Evolutionary conservation across 2,888 invertebrate genomes (phyloP).

Genomic region (Epirrhoe alternata): DNA sequence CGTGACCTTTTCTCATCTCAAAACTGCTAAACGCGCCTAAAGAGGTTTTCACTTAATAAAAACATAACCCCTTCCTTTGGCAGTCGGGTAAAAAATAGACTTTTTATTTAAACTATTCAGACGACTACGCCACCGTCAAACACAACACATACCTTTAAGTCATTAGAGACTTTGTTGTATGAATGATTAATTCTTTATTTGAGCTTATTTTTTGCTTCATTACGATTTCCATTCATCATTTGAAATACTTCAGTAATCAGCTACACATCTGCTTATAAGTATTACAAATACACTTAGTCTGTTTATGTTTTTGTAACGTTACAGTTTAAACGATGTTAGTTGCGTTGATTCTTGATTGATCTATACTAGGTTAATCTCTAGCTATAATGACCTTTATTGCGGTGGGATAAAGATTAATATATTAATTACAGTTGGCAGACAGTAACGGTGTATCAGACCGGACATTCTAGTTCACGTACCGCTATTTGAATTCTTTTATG

Average conservation of each 20-base stretch:
- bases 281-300: neutral
- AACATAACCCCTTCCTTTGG: too few relatives aligned
- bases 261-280: neutral
- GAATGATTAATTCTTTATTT: too few relatives aligned
- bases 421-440: conserved; percentile 73
- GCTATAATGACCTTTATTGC: conserved; percentile 51
- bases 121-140: too few relatives aligned
- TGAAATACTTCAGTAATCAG: neutral
- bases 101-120: too few relatives aligned
- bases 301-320: neutral
- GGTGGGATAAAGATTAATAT: conserved; percentile 53
- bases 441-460: conserved; percentile 74
- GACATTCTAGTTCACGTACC: conserved; percentile 79
- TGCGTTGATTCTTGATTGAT: conserved; percentile 32
- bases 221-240: neutral
- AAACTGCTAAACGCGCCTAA: too few relatives aligned
- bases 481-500: conserved; percentile 68
- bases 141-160: neutral
- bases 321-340: conserved; percentile 9
- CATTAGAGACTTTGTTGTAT: too few relatives aligned
- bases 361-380: conserved; percentile 41
- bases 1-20: too few relatives aligned
- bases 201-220: neutral
- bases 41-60: too few relatives aligned
- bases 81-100: too few relatives aligned